Percentiles rank a stretch among this genome's conserved stretches.
These are phyloP conservation scores for Chrysodeixis includens DNA, from an alignment of 2,888 invertebrate genomes.

Conservation along the genomic window DNA sequence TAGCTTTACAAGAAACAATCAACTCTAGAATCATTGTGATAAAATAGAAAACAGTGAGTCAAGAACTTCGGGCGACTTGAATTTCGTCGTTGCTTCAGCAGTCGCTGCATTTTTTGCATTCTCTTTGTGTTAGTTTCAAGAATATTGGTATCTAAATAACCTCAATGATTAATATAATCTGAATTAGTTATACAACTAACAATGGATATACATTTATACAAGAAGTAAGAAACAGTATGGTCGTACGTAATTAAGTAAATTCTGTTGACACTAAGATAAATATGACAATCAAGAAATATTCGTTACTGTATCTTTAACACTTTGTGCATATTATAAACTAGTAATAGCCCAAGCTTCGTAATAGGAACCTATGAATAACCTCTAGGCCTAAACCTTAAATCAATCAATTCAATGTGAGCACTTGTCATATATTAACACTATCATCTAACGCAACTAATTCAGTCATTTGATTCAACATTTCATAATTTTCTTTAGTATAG, in stretches of 20 bases:
- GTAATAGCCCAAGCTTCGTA: slow-evolving; percentile 3
- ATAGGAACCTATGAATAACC: slow-evolving; percentile 23
- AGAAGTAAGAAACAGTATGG: background rate
- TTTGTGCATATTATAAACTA: slow-evolving; percentile 12
- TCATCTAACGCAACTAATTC: slow-evolving; percentile 22
- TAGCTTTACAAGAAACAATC: background rate
- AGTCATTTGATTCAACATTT: slow-evolving; percentile 15
- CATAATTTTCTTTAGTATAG: slow-evolving; percentile 25
- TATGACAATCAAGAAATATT: background rate
- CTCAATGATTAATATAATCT: background rate
- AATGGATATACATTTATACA: background rate
- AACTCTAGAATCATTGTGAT: background rate
- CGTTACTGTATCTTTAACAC: background rate
- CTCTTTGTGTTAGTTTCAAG: background rate
- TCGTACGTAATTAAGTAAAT: background rate
- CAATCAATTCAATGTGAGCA: background rate
- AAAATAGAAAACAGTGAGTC: background rate
- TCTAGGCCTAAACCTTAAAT: slow-evolving; percentile 3
- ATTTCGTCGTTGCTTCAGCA: background rate
- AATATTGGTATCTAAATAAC: background rate
- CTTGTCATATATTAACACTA: slow-evolving; percentile 2
- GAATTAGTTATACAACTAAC: background rate
- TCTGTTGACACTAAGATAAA: background rate
- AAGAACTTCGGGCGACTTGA: background rate
- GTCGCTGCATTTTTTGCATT: background rate